Conservation (phyloP, 2,888 invertebrate species). For the Yponomeuta evonymella region DNA sequence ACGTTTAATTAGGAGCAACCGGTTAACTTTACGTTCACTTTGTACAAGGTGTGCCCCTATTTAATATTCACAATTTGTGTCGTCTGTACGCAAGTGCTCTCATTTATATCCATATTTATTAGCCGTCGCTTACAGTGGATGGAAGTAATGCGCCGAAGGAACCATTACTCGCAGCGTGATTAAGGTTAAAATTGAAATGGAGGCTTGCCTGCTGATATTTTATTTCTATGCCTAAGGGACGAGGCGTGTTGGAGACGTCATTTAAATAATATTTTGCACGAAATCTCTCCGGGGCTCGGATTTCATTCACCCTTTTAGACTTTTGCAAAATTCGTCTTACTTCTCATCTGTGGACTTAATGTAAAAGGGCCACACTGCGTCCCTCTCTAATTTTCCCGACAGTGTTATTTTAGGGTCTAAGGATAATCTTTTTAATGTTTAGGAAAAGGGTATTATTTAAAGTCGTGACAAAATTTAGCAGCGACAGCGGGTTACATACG, state of each 20-base stretch:
- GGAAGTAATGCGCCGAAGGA: slow-evolving; percentile 31
- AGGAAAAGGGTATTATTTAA: slow-evolving; percentile 19
- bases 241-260: slow-evolving; percentile 31
- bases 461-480: slow-evolving; percentile 10
- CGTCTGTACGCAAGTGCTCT: slow-evolving; percentile 19
- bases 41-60: slow-evolving; percentile 11
- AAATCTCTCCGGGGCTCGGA: slow-evolving; percentile 37
- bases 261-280: slow-evolving; percentile 52
- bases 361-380: slow-evolving; percentile 23
- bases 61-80: slow-evolving; percentile 33
- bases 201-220: slow-evolving; percentile 36
- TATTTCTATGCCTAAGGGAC: slow-evolving; percentile 40
- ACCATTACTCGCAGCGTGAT: slow-evolving; percentile 38
- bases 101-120: slow-evolving; percentile 51
- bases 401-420: slow-evolving; percentile 26
- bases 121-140: slow-evolving; percentile 33
- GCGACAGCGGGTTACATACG: background rate
- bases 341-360: slow-evolving; percentile 26
- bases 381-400: slow-evolving; percentile 25
- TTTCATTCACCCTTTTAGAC: slow-evolving; percentile 32
- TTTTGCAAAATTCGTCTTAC: slow-evolving; percentile 26
- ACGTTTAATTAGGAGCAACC: background rate
- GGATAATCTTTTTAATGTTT: slow-evolving; percentile 24
- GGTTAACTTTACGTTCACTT: background rate
- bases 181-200: slow-evolving; percentile 44